Evolutionary conservation across 2,888 invertebrate species (phyloP), one percentile per base, ranked within the genome.

Genomic region (Mesoligia furuncula): DNA sequence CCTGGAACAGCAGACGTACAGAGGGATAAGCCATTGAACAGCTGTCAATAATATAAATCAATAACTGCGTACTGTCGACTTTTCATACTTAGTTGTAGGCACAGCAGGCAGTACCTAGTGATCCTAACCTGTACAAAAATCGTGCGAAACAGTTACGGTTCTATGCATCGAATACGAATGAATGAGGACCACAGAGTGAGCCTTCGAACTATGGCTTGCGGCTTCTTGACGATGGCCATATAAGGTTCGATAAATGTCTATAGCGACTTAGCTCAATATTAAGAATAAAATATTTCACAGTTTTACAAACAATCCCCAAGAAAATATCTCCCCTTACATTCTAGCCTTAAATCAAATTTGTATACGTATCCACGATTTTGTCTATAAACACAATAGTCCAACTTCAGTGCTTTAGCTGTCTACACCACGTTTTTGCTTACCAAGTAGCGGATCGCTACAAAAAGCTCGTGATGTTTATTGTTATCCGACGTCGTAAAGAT

Each of bases 1-100:
- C 98, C 99, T 99, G 97, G n/a, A 97, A 97, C 87, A 91, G 92
- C 87, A 91, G 92, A 75, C 6, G 8, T 17, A 31, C 0, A 54
- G 1, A 31, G 13, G 2, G 45, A 36, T 68, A 51, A 36, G 36
- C n/a, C 1, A 31, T n/a, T n/a, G 11, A n/a, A n/a, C 6, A 54
- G 11, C 8, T 48, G 5, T 31, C 2, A 57, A 11, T 54, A 54
- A 4, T 31, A 54, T n/a, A 1, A 17, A 17, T 36, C 24, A 31
- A 31, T 54, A 68, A n/a, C 36, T 36, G 31, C 67, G 45, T 31
- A 67, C 8, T 45, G 9, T 24, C 20, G 13, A 8, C 9, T 48
- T 68, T 31, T 48, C 24, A 31, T 24, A n/a, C n/a, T 31, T 31
- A 24, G 17, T n/a, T 54, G 31, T n/a, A 54, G 9, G n/a, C n/a